These are phyloP conservation scores for Macrophya alboannulata DNA, from an alignment of 2,888 invertebrate genomes.

Conservation along the genomic window DNA sequence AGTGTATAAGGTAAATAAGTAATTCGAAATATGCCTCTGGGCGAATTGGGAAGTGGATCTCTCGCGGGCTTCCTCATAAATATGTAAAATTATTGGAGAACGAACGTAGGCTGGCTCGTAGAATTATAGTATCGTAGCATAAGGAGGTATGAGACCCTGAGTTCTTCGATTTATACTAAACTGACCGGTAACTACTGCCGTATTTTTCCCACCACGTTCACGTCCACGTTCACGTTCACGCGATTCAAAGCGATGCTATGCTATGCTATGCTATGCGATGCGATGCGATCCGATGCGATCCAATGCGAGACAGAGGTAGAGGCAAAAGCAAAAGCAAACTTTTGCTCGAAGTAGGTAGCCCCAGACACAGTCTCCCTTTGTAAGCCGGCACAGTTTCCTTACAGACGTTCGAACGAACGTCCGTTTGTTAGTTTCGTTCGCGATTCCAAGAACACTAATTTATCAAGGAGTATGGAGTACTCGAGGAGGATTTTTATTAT, in stretches of 20 bases:
- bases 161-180: not conserved
- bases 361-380: conserved; percentile 65
- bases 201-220: not conserved
- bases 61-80: not conserved
- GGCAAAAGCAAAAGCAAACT: conserved; percentile 73
- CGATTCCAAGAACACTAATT: conserved; percentile 5
- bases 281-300: not conserved
- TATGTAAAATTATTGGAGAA: not conserved
- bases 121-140: not conserved
- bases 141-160: not conserved
- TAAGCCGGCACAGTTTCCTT: conserved; percentile 70
- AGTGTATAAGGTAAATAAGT: not conserved
- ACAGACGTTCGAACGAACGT: conserved; percentile 48
- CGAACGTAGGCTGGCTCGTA: not conserved
- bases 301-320: conserved; percentile 61
- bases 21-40: conserved; percentile 2
- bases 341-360: conserved; percentile 67
- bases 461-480: conserved; percentile 15
- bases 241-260: not conserved
- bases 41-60: not conserved
- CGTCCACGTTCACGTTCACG: conserved; percentile 20
- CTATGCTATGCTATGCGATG: not conserved
- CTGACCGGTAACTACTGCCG: not conserved
- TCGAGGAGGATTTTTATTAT: conserved; percentile 16
- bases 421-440: conserved; percentile 26